Evolutionary conservation across 2,888 invertebrate genomes (phyloP), one percentile per base, ranked within the genome.

Genomic region (Tipula vernalis): DNA sequence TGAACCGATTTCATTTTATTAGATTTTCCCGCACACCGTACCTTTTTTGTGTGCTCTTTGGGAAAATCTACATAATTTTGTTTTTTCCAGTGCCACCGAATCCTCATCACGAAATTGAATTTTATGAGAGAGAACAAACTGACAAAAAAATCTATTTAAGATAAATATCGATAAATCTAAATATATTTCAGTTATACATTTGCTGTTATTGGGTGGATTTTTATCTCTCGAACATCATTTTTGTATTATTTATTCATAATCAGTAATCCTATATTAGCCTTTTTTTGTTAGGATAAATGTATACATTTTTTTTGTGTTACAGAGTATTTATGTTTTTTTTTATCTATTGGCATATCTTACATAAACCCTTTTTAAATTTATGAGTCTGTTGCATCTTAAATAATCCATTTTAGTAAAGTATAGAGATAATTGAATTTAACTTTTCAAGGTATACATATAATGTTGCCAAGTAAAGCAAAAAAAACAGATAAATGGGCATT

Each of bases 191-290:
- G 71, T 18, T 28, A 71, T 28, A 28, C 28, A 10, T 2, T 71
- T 71, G 71, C 28, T 71, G 71, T 71, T 71, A 10, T 10, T 28
- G 71, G 71, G 10, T 28, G 71, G 71, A 71, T 71, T 71, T 71
- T 71, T 28, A 71, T 71, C 71, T 71, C 28, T 71, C 8, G 71
- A 71, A 71, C 71, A 71, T 71, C 71, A 71, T 71, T 71, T 71
- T 71, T 71, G 71, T 71, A 71, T 71, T 71, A 71, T 71, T 71
- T 71, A 71, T 71, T 71, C 71, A 71, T 71, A 71, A 71, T 71
- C 71, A 71, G 71, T 71, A 71, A 71, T 71, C 71, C 71, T 71
- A 28, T 71, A 71, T 71, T 71, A 71, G 71, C 71, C 71, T 71
- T 71, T 71, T 71, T 51, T 71, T 71, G 71, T 71, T 28, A 71